These are phyloP conservation scores for Distichodus sexfasciatus DNA, from an alignment of 2,797 vertebrate genomes.

Conservation along the genomic window DNA sequence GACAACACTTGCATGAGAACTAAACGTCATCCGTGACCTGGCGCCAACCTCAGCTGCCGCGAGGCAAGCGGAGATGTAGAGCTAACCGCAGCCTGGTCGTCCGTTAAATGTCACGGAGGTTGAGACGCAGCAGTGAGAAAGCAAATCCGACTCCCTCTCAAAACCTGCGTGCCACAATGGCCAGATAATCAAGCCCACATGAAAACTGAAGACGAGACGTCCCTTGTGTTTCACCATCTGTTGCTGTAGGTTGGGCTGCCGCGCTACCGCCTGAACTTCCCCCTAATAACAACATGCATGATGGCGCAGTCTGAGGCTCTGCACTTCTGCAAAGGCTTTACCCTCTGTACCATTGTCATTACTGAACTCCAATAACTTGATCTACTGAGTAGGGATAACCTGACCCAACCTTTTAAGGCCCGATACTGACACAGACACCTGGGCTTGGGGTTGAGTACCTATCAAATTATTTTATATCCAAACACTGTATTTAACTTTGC, in stretches of 20 bases:
- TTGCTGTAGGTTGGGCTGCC: slow-evolving; percentile 44
- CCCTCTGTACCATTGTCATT: too few relatives aligned
- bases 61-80: slow-evolving; percentile 10
- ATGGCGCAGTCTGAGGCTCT: neutral
- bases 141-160: slow-evolving; percentile 42
- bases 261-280: neutral
- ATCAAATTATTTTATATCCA: too few relatives aligned
- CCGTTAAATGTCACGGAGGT: slow-evolving; percentile 61
- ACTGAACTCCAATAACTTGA: too few relatives aligned
- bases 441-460: too few relatives aligned
- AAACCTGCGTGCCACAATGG: slow-evolving; percentile 51
- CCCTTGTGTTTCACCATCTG: slow-evolving; percentile 60
- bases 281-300: neutral
- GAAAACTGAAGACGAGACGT: slow-evolving; percentile 53
- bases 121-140: slow-evolving; percentile 29
- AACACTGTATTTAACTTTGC: too few relatives aligned
- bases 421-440: too few relatives aligned
- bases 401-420: too few relatives aligned
- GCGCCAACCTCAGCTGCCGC: slow-evolving; percentile 39
- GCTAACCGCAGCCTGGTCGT: slow-evolving; percentile 26
- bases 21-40: slow-evolving; percentile 30
- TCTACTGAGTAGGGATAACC: too few relatives aligned
- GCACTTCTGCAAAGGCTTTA: too few relatives aligned
- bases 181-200: slow-evolving; percentile 50
- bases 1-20: slow-evolving; percentile 52